Evolutionary conservation across 1,140 invertebrate species (phyloP), one percentile per base, ranked within the genome.

Genomic region (Calephelis nemesis): DNA sequence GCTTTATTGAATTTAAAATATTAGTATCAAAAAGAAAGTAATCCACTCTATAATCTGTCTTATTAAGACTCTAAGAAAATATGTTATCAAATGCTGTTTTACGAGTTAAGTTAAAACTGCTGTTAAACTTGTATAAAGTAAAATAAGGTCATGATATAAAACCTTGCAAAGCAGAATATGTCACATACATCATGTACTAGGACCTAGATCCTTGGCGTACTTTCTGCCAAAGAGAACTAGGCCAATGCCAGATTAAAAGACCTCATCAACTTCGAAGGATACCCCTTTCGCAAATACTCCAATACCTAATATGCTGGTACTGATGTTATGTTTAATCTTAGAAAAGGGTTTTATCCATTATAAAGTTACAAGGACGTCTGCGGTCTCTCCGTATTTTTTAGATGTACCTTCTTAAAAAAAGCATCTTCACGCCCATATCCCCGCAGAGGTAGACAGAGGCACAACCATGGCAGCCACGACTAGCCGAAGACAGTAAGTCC

Each of bases 191-290:
- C 58, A 4, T 30, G 54, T 58, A 39, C 19, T 2, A 12, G 12
- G 19, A 58, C 30, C 10, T 58, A 11, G 10, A 8, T 60, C 58
- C 58, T 60, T 60, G 58, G 58, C 58, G 58, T 7, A 13, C 39
- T 60, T 60, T 40, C 12, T 7, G 7, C 30, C 39, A 39, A 39
- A 60, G 39, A 60, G 58, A 60, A 60, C 39, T 60, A 7, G 58
- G 58, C 12, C 58, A 60, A 60, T 60, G 58, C 39, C 58, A 60
- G 39, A 12, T 60, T 39, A 2, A 40, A 40, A 40, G 58, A 60
- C 58, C 58, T 60, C 30, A 2, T 7, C 10, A 58, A 58, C 54
- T 58, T 58, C 6, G 30, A 58, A 58, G 54, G 54, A 39, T 58
- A 39, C 12, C 54, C 5, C 54, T 11, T 19, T 5, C 30, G 30